A percentile compares a stretch with the other conserved stretches of the same genome.
phyloP scores from a whole-genome alignment of 2,797 vertebrate genomes.

The Ctenochaetus hawaiiensis region DNA sequence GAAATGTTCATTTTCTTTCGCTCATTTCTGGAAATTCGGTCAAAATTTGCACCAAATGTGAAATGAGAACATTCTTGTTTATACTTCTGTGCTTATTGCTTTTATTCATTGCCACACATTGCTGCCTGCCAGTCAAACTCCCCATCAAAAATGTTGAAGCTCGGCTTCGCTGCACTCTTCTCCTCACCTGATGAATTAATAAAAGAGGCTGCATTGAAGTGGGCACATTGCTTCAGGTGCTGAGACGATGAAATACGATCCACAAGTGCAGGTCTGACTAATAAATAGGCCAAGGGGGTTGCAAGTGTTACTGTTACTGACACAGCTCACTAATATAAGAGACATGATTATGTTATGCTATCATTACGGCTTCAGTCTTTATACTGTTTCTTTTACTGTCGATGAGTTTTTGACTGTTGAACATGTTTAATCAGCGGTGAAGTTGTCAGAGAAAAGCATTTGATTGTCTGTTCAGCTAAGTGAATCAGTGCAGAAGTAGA shows the following conservation, averaged over 20 bases:
- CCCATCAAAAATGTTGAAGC: not conserved
- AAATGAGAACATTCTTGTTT: not conserved
- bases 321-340: not conserved
- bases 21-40: not conserved
- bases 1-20: not conserved
- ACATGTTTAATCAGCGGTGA: too few species aligned
- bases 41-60: not conserved
- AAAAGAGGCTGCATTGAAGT: slow-evolving; percentile 9
- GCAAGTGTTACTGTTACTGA: not conserved
- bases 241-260: slow-evolving; percentile 12
- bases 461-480: too few species aligned
- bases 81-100: not conserved
- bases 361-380: not conserved
- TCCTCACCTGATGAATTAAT: slow-evolving; percentile 16
- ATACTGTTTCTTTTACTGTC: too few species aligned
- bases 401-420: too few species aligned
- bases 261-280: slow-evolving; percentile 10
- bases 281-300: not conserved
- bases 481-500: too few species aligned
- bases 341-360: not conserved
- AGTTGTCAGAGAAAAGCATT: too few species aligned
- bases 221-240: not conserved
- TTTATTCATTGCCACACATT: not conserved
- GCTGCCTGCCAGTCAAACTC: not conserved
- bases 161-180: not conserved